Evolutionary conservation across 1,140 invertebrate genomes (phyloP).

Genomic region (Calosoma granatense): DNA sequence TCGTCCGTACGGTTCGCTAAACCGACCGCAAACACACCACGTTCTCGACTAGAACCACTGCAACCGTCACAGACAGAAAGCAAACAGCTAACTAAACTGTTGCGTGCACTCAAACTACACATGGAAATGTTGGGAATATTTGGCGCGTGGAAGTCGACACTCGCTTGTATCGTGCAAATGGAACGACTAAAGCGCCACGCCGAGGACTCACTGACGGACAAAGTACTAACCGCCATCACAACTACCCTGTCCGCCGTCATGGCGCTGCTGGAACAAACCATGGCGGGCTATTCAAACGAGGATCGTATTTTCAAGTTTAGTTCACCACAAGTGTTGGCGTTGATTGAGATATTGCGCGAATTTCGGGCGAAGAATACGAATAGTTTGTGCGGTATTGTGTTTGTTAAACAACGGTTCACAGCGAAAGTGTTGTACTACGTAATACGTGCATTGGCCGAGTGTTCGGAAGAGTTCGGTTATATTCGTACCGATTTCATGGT

Average conservation of each 20-base stretch:
- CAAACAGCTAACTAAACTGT: conserved; percentile 32
- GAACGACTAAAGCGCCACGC: conserved; percentile 47
- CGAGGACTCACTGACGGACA: conserved; percentile 32
- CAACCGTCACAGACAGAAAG: conserved; percentile 36
- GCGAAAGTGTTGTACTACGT: conserved; percentile 68
- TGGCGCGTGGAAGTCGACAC: conserved; percentile 43
- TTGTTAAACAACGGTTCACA: conserved; percentile 67
- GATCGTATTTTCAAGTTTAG: conserved; percentile 23
- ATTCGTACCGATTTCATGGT: conserved; percentile 60
- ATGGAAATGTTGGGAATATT: conserved; percentile 47
- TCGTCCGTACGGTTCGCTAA: background rate
- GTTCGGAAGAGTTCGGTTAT: conserved; percentile 40
- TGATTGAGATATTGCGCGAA: conserved; percentile 44
- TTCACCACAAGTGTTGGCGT: conserved; percentile 42
- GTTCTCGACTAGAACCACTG: too few relatives aligned
- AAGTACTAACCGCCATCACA: conserved; percentile 36
- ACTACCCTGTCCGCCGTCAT: conserved; percentile 28
- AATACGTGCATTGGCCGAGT: conserved; percentile 44
- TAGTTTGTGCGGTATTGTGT: conserved; percentile 67
- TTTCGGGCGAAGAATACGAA: conserved; percentile 35
- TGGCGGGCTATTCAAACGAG: conserved; percentile 21
- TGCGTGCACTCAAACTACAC: too few relatives aligned
- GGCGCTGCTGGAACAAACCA: conserved; percentile 28
- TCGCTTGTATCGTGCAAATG: conserved; percentile 47
- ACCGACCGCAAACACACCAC: too few relatives aligned